These are phyloP conservation scores for Idaea straminata DNA, from an alignment of 2,888 invertebrate species.

Conservation along the genomic window DNA sequence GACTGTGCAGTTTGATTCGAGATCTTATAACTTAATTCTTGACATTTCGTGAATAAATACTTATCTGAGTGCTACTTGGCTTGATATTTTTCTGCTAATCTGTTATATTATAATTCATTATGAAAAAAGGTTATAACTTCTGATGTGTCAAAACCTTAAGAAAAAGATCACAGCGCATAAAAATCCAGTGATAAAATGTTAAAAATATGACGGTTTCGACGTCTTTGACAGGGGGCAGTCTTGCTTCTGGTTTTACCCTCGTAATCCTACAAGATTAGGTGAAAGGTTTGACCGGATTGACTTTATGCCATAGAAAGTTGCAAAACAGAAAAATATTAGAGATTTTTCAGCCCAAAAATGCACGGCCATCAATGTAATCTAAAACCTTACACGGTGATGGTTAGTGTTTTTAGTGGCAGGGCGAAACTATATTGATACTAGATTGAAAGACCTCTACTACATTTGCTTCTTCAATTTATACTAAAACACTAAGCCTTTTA, in stretches of 20 bases:
- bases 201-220: conserved; percentile 1
- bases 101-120: neutral
- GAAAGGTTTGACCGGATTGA: conserved; percentile 4
- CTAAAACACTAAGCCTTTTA: no score
- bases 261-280: neutral
- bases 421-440: no score
- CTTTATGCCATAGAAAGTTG: conserved; percentile 6
- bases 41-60: neutral
- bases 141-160: neutral
- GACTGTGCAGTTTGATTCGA: neutral
- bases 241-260: neutral
- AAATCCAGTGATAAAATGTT: conserved; percentile 6
- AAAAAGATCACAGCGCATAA: conserved; percentile 4
- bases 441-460: no score
- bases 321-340: conserved; percentile 27
- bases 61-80: neutral
- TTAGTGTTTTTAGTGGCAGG: no score
- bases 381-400: no score
- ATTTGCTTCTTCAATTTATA: no score
- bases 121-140: neutral
- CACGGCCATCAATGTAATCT: no score
- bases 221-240: conserved; percentile 1
- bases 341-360: no score
- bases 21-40: neutral
- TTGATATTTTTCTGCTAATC: no score